Conservation (phyloP, 2,888 invertebrate species). For the Lamellibrachia columna region DNA sequence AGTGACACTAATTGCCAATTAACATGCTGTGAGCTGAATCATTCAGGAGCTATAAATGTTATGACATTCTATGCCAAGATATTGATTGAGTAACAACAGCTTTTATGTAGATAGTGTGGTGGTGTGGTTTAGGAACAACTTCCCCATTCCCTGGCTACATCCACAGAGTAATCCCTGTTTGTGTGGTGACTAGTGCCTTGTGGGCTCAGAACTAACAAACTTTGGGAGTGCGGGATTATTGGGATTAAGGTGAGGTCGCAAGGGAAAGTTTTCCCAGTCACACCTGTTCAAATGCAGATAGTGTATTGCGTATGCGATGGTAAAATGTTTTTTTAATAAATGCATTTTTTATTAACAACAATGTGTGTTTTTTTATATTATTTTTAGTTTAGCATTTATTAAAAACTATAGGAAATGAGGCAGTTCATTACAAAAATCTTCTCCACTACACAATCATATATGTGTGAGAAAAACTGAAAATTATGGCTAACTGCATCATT, state of each 20-base stretch:
- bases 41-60: constrained; percentile 1
- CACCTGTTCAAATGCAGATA: too few relatives aligned
- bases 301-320: background rate
- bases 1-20: constrained; percentile 16
- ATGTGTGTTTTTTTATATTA: background rate
- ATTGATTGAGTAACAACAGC: background rate
- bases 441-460: background rate
- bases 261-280: too few relatives aligned
- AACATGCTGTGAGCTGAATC: background rate
- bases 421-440: background rate
- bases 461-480: background rate
- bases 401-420: background rate
- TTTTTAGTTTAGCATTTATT: background rate
- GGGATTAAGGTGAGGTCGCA: too few relatives aligned
- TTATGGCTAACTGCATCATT: background rate
- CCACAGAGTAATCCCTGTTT: too few relatives aligned
- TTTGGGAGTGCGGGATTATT: too few relatives aligned
- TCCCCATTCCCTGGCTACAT: background rate
- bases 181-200: too few relatives aligned
- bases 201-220: too few relatives aligned
- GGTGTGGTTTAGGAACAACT: constrained; percentile 3
- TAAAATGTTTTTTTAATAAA: background rate
- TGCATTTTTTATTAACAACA: background rate
- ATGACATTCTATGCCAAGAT: background rate
- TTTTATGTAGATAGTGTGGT: background rate